phyloP scores from a whole-genome alignment of 2,888 invertebrate genomes.

The Nomada ruficornis region DNA sequence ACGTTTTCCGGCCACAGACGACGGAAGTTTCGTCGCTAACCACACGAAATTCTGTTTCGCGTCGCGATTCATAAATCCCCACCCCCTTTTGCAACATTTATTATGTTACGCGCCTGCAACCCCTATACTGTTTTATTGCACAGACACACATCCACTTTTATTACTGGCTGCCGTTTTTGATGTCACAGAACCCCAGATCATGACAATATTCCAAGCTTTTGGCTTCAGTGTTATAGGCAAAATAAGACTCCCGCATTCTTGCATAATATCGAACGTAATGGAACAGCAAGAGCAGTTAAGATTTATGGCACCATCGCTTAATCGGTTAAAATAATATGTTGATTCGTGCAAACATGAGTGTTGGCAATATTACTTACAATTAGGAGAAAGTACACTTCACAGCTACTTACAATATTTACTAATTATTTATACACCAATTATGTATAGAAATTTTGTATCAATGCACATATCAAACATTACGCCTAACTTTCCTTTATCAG shows the following conservation, averaged over 20 bases:
- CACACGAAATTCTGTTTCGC: slow-evolving; percentile 41
- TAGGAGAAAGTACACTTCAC: no score
- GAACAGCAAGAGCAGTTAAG: background rate
- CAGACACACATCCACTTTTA: slow-evolving; percentile 8
- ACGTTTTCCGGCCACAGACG: slow-evolving; percentile 12
- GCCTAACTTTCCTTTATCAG: no score
- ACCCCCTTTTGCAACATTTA: slow-evolving; percentile 37
- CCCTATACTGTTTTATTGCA: slow-evolving; percentile 20
- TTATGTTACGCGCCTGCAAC: slow-evolving; percentile 27
- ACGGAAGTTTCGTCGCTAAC: slow-evolving; percentile 43
- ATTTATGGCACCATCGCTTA: no score
- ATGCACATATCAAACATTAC: no score
- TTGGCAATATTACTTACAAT: no score
- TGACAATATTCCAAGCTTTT: slow-evolving; percentile 4
- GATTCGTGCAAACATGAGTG: no score
- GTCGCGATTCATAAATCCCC: slow-evolving; percentile 46
- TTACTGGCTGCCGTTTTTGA: background rate
- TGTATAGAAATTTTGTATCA: no score
- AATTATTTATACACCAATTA: no score
- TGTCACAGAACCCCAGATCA: background rate
- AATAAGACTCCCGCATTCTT: background rate
- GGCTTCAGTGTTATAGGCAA: background rate
- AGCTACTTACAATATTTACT: no score
- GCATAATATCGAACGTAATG: background rate
- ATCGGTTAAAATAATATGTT: no score